Evolutionary conservation across 2,888 invertebrate genomes (phyloP).

Genomic region (Volucella inanis): DNA sequence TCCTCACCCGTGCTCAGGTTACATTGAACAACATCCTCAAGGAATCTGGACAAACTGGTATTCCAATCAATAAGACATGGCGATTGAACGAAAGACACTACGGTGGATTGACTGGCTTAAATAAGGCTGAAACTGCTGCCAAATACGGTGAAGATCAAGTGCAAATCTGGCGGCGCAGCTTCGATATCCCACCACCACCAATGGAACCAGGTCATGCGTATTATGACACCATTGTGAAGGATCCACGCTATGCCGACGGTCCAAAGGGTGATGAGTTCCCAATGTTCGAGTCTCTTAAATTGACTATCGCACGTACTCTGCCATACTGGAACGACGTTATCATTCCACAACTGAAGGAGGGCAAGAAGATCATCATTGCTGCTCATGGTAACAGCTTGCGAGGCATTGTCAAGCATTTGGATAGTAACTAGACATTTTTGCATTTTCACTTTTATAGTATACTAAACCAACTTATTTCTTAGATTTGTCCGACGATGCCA

Average conservation of each 20-base stretch:
- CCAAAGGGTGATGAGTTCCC: constrained; percentile 92
- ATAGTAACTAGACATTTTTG: constrained; percentile 85
- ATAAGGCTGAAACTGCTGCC: constrained; percentile 93
- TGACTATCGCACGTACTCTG: constrained; percentile 91
- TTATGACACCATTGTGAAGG: constrained; percentile 90
- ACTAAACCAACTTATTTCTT: constrained; percentile 35
- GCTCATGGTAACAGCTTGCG: constrained; percentile 95
- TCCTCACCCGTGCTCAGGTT: constrained; percentile 90
- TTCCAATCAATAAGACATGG: constrained; percentile 91
- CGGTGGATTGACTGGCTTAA: constrained; percentile 93
- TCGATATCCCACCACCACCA: constrained; percentile 92
- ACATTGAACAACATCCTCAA: constrained; percentile 88
- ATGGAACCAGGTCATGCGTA: constrained; percentile 92
- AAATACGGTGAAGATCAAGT: constrained; percentile 94
- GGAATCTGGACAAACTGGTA: constrained; percentile 87
- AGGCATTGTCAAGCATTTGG: constrained; percentile 94
- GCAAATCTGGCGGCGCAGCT: constrained; percentile 94
- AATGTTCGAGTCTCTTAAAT: constrained; percentile 92
- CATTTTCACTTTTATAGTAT: background rate
- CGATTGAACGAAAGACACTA: constrained; percentile 94
- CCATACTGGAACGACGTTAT: constrained; percentile 96
- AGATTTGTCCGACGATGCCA: constrained; percentile 89
- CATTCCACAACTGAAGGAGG: constrained; percentile 89
- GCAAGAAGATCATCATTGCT: constrained; percentile 92
- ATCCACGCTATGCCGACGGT: constrained; percentile 89